These are phyloP conservation scores for Callyntrura guangdongensis DNA, from an alignment of 2,888 invertebrate genomes.

Conservation along the genomic window DNA sequence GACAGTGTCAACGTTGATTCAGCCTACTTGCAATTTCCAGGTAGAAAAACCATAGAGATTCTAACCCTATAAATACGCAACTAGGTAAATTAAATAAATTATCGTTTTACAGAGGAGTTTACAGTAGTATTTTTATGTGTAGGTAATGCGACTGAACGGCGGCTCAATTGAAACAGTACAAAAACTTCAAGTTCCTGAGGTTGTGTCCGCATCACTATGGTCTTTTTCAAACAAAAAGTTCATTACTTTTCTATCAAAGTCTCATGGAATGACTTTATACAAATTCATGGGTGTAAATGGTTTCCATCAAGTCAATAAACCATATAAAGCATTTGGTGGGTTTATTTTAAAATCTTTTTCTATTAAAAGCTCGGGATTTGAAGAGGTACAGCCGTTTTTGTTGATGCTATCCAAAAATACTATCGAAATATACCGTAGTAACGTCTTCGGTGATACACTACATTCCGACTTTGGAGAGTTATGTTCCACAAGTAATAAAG, in stretches of 20 bases:
- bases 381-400: slow-evolving; percentile 74
- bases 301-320: slow-evolving; percentile 73
- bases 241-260: slow-evolving; percentile 77
- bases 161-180: slow-evolving; percentile 68
- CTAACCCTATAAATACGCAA: neutral
- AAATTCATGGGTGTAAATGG: slow-evolving; percentile 81
- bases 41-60: neutral
- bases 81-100: no score
- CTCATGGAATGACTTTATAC: slow-evolving; percentile 76
- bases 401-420: slow-evolving; percentile 62
- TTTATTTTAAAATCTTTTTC: slow-evolving; percentile 70
- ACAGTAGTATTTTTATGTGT: neutral
- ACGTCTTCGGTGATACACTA: slow-evolving; percentile 78
- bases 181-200: slow-evolving; percentile 66
- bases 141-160: slow-evolving; percentile 44
- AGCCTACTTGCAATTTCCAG: slow-evolving; percentile 66
- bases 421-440: slow-evolving; percentile 79
- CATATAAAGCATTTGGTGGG: slow-evolving; percentile 78
- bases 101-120: neutral
- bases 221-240: slow-evolving; percentile 69
- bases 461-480: slow-evolving; percentile 25
- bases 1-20: neutral
- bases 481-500: no score
- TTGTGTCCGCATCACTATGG: slow-evolving; percentile 63
- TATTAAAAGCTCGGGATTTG: slow-evolving; percentile 39